Base-by-base conservation (phyloP, 2,888 invertebrate genomes). In the Zaprionus bogoriensis region DNA sequence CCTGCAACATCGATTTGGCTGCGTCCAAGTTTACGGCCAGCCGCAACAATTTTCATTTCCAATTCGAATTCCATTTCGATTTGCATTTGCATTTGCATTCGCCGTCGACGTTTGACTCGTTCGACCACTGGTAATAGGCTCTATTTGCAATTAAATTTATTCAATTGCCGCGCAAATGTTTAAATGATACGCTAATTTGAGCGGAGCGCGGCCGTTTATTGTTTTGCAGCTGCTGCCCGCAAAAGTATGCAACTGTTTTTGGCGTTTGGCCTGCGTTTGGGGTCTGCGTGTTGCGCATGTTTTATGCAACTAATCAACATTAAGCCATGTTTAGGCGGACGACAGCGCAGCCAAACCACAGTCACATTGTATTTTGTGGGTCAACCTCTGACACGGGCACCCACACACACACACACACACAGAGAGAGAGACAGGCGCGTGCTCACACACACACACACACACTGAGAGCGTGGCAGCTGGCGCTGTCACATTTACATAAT, bases 301-400 rank as follows among this genome's bases (percentile, higher is more conserved):
- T 83, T 86, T 74, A 86, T 81, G 77, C 84, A 77, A 68, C 84
- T 80, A 81, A 86, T 86, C 80, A 81, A 71, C 80, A 86, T 72
- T 80, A 80, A 72, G 87, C 84, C 67, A 55, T 77, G 84, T 77
- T 83, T 81, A 68, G 74, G 72, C 73, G 53, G 51, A 30, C 52
- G 62, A 47, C 67, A 51, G 36, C 55, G 32, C 68, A 69, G 12
- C 44, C 22, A 45, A 55, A 57, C 57, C 58, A 42, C 80, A 68
- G 44, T 14, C 41, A 41, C 74, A 83, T 82, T 78, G 77, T 79
- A 59, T 78, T 77, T 65, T 66, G 63, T 44, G 83, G 80, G 74
- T 80, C 77, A 79, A 59, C 70, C 77, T 22, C 22, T 51, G 45
- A 45, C 62, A 41, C 20, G 45, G 12, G 28, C 60, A 60, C 27